Base-by-base conservation (phyloP, 2,888 invertebrate genomes). In the Morinoia aosen region DNA sequence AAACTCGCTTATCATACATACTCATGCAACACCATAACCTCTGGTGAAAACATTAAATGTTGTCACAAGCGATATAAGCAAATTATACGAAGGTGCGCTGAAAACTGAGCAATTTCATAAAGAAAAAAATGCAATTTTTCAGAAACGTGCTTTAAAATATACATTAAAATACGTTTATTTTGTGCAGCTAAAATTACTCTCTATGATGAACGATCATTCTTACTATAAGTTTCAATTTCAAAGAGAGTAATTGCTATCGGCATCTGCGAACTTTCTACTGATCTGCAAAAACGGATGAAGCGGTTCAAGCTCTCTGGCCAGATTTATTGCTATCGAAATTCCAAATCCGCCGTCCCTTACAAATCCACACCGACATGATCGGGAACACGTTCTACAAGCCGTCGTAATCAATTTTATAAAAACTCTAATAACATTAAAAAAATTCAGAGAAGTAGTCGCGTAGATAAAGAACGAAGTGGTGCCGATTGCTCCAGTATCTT, bases 271-370 rank as follows among this genome's bases (percentile, higher is more conserved):
- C 25, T 76, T 16, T 12, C 40, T 12, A 10, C 90, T 40, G 90
- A 40, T 40, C 40, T 33, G 12, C 90, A 40, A 90, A 48, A 39
- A 40, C 12, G 40, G 90, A 90, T 40, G 90, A 48, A 40, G 40
- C 90, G 10, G 90, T 16, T 40, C 40, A 40, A 39, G 40, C 90
- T 90, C 40, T 14, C 40, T 12, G 40, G 40, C 40, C 19, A 40
- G 90, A 90, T 90, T 90, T 40, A 90, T 90, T 90, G 90, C 90
- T 90, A 90, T 90, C 19, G 90, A 40, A 90, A 90, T 90, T 90
- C 40, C 48, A 90, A 90, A 90, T 90, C 90, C 90, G 40, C 19
- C 90, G 90, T 48, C 10, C 48, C 90, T 90, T 90, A 48, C 48
- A 90, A 90, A 90, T 90, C 90, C 90, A 14, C 90, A 90, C 48